These are phyloP conservation scores for Amblyopsis hoosieri DNA, from an alignment of 2,797 vertebrate species.

Conservation along the genomic window DNA sequence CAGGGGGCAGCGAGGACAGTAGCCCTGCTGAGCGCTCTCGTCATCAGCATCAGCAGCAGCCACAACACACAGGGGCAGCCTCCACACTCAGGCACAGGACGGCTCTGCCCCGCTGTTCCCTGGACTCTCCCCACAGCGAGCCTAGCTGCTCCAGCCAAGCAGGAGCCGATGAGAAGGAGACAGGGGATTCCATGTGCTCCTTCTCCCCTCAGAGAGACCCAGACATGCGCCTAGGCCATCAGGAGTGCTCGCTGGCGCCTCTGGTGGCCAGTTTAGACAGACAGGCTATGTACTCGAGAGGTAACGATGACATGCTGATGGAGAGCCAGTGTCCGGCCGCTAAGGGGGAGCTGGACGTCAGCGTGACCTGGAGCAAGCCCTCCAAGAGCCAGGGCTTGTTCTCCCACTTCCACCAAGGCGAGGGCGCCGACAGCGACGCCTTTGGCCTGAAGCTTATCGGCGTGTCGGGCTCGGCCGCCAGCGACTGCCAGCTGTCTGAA, in stretches of 20 bases:
- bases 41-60: conserved; percentile 16
- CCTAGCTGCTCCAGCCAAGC: conserved; percentile 28
- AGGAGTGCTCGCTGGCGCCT: conserved; percentile 34
- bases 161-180: conserved; percentile 17
- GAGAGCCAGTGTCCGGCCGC: conserved; percentile 17
- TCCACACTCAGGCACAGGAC: conserved; percentile 15
- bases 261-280: conserved; percentile 11
- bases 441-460: conserved; percentile 60
- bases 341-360: conserved; percentile 41
- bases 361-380: conserved; percentile 50
- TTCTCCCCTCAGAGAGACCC: conserved; percentile 40
- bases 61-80: background rate
- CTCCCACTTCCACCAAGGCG: conserved; percentile 34
- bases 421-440: conserved; percentile 27
- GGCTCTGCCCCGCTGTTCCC: conserved; percentile 26
- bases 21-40: conserved; percentile 3
- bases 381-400: conserved; percentile 20
- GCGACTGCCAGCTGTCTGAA: conserved; percentile 45
- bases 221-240: conserved; percentile 42
- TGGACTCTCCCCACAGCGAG: conserved; percentile 49
- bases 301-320: conserved; percentile 9
- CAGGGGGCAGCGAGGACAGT: background rate
- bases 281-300: conserved; percentile 27
- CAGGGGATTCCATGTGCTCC: conserved; percentile 17
- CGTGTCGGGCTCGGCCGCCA: conserved; percentile 38